Evolutionary conservation across 1,140 invertebrate genomes (phyloP), one percentile per base, ranked within the genome.

Genomic region (Sminthurinus signatus): DNA sequence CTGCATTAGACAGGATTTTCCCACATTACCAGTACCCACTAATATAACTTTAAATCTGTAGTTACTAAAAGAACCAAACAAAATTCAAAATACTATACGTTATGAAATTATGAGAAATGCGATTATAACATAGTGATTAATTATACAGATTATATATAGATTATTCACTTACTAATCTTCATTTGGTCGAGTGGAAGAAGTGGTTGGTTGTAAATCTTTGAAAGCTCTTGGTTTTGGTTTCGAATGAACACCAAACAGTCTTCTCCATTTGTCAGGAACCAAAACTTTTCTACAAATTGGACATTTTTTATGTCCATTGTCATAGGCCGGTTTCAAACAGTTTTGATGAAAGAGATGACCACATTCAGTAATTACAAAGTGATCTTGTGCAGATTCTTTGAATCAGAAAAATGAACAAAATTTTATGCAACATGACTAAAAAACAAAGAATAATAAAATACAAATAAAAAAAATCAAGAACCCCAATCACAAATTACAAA

Each of bases 11-110:
- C 56, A 58, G 14, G 64, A 64, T 39, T 72, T 72, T 8, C 70
- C 70, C 29, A 70, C 70, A 29, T 60, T 54, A 5, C 68, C 58
- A 48, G 67, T 64, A 32, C 70, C 70, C 17, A 72, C 62, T 17
- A 72, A 23, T 19, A 72, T 70, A 32, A 72, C 64, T 59, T 72
- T 72, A 43, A 72, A 72, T 39, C 62, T 63, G 31, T 69, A 58
- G 42, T 72, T 68, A 56, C 69, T 70, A 28, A n/a, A 62, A 67
- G 12, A 2, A 19, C 8, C 19, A 52, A 36, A 36, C 32, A 36
- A 36, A 36, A 36, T 5, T 36, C 17, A 42, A 62, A 46, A 43
- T 15, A 59, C 12, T 23, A 59, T 19, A 59, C 10, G 23, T 25
- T 28, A 23, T 54, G 14, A 17, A 54, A 54, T 31, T 50, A 10